A percentile compares a stretch with the other conserved stretches of the same genome.
These are phyloP conservation scores for Drosophila kohkoa DNA, from an alignment of 1,140 invertebrate genomes.

Conservation along the genomic window DNA sequence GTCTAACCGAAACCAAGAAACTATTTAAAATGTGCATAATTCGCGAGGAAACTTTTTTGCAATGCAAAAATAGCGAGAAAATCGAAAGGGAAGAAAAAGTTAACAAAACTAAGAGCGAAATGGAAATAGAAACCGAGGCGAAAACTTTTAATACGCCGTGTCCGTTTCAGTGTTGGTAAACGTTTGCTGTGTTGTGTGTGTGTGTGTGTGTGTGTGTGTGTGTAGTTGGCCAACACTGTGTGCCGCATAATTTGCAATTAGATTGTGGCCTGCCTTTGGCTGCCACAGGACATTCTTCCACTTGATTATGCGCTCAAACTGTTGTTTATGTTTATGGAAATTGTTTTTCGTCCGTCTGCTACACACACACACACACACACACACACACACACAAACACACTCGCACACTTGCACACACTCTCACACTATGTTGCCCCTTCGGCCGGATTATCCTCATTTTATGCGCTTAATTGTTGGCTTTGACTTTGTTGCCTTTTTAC, in stretches of 20 bases:
- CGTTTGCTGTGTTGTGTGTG: neutral
- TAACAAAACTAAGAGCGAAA: conserved; percentile 23
- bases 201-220: no score
- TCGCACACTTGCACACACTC: neutral
- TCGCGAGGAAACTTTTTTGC: conserved; percentile 17
- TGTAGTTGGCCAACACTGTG: conserved; percentile 46
- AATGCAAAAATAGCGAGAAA: neutral
- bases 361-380: conserved; percentile 6
- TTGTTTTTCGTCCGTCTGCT: conserved; percentile 48
- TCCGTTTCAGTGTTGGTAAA: conserved; percentile 29
- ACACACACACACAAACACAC: neutral
- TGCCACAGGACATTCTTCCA: conserved; percentile 37
- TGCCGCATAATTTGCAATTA: conserved; percentile 72
- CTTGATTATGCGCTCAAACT: conserved; percentile 72
- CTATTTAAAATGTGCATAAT: conserved; percentile 51
- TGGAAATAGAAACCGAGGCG: conserved; percentile 6
- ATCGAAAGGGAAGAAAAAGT: neutral
- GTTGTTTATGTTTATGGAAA: conserved; percentile 79
- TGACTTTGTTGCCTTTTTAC: conserved; percentile 43
- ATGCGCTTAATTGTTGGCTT: conserved; percentile 74
- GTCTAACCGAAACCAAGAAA: neutral
- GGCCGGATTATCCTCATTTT: conserved; percentile 68
- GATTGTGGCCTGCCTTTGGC: conserved; percentile 40
- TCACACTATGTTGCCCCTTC: conserved; percentile 21
- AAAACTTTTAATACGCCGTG: conserved; percentile 14